Conservation (phyloP, 2,113 vertebrate species). For the Gymnogyps californianus region DNA sequence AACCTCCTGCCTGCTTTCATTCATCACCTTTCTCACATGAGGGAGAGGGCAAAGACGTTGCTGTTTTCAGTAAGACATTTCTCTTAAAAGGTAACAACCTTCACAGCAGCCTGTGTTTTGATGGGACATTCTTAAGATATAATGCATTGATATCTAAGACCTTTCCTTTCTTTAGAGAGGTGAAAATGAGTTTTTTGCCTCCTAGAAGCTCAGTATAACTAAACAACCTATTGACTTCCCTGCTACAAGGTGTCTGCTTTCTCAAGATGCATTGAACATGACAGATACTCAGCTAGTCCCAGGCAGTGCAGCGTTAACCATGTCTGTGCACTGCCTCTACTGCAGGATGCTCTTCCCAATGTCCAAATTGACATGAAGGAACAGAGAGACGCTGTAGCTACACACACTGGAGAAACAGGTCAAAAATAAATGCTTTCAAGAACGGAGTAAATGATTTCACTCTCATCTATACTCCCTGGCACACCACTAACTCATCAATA, state of each 20-base stretch:
- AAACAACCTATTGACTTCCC: slow-evolving; percentile 36
- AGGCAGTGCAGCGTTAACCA: not conserved
- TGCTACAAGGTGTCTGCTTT: not conserved
- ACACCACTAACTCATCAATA: not conserved
- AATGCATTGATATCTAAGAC: not conserved
- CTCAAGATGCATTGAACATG: not conserved
- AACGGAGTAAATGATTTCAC: not conserved
- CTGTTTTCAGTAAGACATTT: not conserved
- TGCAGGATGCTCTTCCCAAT: not conserved
- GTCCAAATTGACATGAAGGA: not conserved
- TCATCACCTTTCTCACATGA: not conserved
- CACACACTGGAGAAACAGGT: not conserved
- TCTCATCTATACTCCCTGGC: not conserved
- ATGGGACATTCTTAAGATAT: not conserved
- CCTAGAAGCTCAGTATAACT: slow-evolving; percentile 4
- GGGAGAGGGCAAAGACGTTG: not conserved
- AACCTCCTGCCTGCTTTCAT: not conserved
- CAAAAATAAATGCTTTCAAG: not conserved
- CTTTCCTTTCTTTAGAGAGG: not conserved
- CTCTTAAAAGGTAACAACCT: not conserved
- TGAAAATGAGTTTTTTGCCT: slow-evolving; percentile 16
- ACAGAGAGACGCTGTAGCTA: not conserved
- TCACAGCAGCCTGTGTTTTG: not conserved
- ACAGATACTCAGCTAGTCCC: not conserved
- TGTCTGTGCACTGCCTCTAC: not conserved